Conservation (phyloP, 2,113 vertebrate genomes). For the Zosterops hypoxanthus region DNA sequence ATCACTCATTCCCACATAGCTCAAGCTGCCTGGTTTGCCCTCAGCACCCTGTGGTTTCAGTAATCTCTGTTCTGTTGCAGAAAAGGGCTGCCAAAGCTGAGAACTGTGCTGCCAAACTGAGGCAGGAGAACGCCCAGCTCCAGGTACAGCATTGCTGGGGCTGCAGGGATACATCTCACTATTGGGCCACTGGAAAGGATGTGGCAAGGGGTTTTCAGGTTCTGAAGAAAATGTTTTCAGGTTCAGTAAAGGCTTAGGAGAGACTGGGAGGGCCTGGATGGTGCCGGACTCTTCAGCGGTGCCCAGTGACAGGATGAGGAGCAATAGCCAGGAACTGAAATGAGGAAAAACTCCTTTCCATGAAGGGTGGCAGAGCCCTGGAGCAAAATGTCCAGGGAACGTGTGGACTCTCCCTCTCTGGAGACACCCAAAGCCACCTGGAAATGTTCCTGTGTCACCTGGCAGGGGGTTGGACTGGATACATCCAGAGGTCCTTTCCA, state of each 20-base stretch:
- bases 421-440: not conserved
- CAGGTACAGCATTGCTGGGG: slow-evolving; percentile 70
- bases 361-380: not conserved
- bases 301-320: not conserved
- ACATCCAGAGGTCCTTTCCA: not conserved
- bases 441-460: not conserved
- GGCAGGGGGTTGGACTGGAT: not conserved
- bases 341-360: not conserved
- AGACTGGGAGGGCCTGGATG: not conserved
- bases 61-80: slow-evolving; percentile 60
- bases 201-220: not conserved
- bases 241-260: not conserved
- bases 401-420: rapidly evolving
- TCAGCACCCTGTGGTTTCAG: not conserved
- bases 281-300: not conserved
- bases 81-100: slow-evolving; percentile 90
- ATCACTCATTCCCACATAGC: rapidly evolving
- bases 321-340: not conserved
- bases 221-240: not conserved
- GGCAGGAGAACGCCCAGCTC: slow-evolving; percentile 78
- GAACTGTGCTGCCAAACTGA: slow-evolving; percentile 76
- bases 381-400: not conserved
- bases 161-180: not conserved
- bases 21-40: not conserved
- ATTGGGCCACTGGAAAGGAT: not conserved